phyloP scores from a whole-genome alignment of 2,113 vertebrate species.

The Taxidea taxus region DNA sequence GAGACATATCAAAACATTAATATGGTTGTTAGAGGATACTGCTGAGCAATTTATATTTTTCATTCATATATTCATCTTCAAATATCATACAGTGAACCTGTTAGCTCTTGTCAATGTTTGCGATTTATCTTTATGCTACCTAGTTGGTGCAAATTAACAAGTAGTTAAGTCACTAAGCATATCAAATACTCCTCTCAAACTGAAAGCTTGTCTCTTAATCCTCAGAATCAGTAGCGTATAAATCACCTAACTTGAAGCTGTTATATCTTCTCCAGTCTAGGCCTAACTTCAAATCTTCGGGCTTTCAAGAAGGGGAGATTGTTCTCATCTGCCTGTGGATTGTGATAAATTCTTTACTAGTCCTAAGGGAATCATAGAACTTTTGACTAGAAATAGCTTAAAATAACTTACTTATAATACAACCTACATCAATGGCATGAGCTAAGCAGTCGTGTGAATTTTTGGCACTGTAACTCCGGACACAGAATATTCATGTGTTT shows the following conservation, averaged over 20 bases:
- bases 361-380: neutral
- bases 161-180: neutral
- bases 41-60: neutral
- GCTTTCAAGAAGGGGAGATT: neutral
- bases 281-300: neutral
- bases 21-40: neutral
- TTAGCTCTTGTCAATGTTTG: neutral
- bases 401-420: neutral
- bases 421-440: neutral
- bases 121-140: neutral
- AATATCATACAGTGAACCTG: neutral
- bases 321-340: neutral
- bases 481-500: neutral
- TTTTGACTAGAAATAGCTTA: neutral
- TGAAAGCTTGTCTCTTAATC: neutral
- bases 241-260: neutral
- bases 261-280: neutral
- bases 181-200: neutral
- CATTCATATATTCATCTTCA: neutral
- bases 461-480: neutral
- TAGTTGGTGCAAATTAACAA: neutral
- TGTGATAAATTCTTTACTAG: neutral
- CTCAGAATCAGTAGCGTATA: neutral
- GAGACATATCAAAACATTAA: neutral
- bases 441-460: neutral